Evolutionary conservation across 1,140 invertebrate genomes (phyloP).

Genomic region (Adoxophyes honmai): DNA sequence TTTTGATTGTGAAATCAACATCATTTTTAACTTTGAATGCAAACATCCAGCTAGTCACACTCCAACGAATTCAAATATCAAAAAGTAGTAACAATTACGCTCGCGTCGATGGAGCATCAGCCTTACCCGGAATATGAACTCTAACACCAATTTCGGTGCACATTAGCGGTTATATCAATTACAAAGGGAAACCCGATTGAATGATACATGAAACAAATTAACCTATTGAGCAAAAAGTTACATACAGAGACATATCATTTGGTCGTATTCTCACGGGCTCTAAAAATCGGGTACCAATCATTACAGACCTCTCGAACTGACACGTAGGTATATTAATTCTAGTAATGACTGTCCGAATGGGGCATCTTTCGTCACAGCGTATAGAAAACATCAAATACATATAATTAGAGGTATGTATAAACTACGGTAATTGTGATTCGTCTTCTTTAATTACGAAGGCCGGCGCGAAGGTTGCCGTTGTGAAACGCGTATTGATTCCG

Average conservation of each 20-base stretch:
- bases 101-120: not conserved
- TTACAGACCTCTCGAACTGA: slow-evolving; percentile 66
- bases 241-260: slow-evolving; percentile 65
- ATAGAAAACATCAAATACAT: slow-evolving; percentile 75
- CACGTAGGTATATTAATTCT: slow-evolving; percentile 75
- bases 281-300: slow-evolving; percentile 65
- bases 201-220: slow-evolving; percentile 34
- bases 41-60: no score
- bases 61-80: no score
- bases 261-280: slow-evolving; percentile 61
- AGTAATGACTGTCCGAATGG: slow-evolving; percentile 68
- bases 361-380: slow-evolving; percentile 69
- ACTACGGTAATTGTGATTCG: slow-evolving; percentile 67
- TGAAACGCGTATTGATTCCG: slow-evolving; percentile 47
- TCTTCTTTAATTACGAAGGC: slow-evolving; percentile 72
- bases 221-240: slow-evolving; percentile 44
- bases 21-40: no score
- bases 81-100: no score
- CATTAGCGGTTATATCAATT: slow-evolving; percentile 38
- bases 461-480: slow-evolving; percentile 48
- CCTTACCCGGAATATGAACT: slow-evolving; percentile 12
- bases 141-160: slow-evolving; percentile 18
- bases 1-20: no score
- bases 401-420: slow-evolving; percentile 73
- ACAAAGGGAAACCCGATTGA: slow-evolving; percentile 36